A percentile compares a stretch with the other conserved stretches of the same genome.
phyloP scores from a whole-genome alignment of 2,113 vertebrate genomes.

The Laticauda colubrina region DNA sequence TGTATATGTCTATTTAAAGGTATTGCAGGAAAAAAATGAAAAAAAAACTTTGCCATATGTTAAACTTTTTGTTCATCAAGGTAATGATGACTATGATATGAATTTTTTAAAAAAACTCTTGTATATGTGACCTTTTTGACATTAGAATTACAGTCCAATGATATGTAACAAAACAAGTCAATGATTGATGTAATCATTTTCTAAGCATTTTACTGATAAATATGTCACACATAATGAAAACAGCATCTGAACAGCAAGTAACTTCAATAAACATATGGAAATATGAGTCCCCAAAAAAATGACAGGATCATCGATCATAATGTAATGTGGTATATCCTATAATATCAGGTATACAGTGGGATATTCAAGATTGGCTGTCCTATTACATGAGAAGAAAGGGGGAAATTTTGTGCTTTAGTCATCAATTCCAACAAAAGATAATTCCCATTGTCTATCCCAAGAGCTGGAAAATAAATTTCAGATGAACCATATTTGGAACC shows the following conservation, averaged over 20 bases:
- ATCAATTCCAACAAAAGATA: conserved; percentile 4
- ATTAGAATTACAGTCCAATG: neutral
- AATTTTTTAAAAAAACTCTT: neutral
- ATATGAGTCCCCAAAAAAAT: conserved; percentile 22
- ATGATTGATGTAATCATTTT: conserved; percentile 6
- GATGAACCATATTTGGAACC: neutral
- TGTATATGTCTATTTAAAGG: neutral
- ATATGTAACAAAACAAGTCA: neutral
- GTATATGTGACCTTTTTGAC: neutral
- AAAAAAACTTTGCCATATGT: neutral
- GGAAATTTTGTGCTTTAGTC: neutral
- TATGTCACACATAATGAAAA: neutral
- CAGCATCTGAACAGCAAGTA: neutral
- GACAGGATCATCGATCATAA: neutral
- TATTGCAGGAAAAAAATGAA: neutral
- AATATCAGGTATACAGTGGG: neutral
- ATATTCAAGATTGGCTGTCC: neutral
- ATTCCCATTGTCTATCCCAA: neutral
- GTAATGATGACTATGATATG: neutral
- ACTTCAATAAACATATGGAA: conserved; percentile 17
- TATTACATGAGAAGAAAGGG: conserved; percentile 1
- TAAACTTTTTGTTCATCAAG: neutral
- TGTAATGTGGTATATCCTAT: neutral
- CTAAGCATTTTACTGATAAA: conserved; percentile 14
- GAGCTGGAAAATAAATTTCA: neutral